A percentile compares a stretch with the other conserved stretches of the same genome.
These are phyloP conservation scores for Ooceraea biroi DNA, from an alignment of 1,140 invertebrate species.

Conservation along the genomic window DNA sequence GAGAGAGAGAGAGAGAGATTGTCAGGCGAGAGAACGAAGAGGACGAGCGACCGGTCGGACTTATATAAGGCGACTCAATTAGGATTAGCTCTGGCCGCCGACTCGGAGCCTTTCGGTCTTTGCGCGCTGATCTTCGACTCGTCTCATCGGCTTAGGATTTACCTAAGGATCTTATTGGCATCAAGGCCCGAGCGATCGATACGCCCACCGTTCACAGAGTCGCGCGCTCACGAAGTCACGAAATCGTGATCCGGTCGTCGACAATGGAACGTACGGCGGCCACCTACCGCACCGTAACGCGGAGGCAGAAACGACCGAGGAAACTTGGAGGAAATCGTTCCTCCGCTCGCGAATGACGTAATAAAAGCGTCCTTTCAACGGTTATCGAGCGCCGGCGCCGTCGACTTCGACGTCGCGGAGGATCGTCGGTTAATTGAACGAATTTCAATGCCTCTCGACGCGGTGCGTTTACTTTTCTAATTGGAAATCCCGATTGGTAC, in stretches of 20 bases:
- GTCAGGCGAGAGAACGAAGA: conserved; percentile 3
- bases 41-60: conserved; percentile 73
- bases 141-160: conserved; percentile 83
- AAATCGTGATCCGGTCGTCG: conserved; percentile 72
- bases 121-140: conserved; percentile 79
- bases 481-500: conserved; percentile 31
- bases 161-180: conserved; percentile 80
- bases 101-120: conserved; percentile 76
- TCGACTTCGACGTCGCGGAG: conserved; percentile 10
- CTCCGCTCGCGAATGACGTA: conserved; percentile 16
- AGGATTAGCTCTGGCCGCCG: conserved; percentile 79
- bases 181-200: conserved; percentile 74
- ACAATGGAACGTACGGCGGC: conserved; percentile 70
- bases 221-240: conserved; percentile 74
- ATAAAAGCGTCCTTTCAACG: conserved; percentile 34
- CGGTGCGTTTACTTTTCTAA: conserved; percentile 54
- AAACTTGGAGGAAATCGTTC: conserved; percentile 67
- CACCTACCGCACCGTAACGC: conserved; percentile 62
- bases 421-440: conserved; percentile 47
- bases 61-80: conserved; percentile 83
- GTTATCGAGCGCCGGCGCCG: conserved; percentile 18
- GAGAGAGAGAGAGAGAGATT: conserved; percentile 30
- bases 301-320: conserved; percentile 27
- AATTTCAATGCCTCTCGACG: conserved; percentile 31
- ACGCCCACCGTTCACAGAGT: conserved; percentile 72